Evolutionary conservation across 1,140 invertebrate genomes (phyloP), one percentile per base, ranked within the genome.

Genomic region (Panulirus ornatus): DNA sequence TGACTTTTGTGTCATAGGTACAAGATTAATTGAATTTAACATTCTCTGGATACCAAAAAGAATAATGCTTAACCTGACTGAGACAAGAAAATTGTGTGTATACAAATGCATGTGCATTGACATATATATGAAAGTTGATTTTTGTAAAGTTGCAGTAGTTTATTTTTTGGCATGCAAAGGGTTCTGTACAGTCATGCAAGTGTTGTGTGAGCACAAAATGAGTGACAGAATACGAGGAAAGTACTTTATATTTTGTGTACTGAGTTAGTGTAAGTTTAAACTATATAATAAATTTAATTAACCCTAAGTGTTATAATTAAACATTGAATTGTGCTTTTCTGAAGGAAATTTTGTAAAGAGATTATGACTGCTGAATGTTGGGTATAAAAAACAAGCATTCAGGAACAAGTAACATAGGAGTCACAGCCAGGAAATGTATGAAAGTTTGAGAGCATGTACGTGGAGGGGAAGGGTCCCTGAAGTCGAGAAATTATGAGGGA

Each of bases 201-300:
- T 27, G 44, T 19, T 70, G 63, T 58, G 40, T 42, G 44, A 73
- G 83, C 70, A 70, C 79, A 70, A 71, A 84, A 51, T 47, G 42
- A 66, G 42, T 73, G 70, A 82, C 47, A 36, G 36, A 22, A 58
- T 58, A 82, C 19, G 47, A 73, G 83, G 83, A 73, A 84, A 84
- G 83, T 84, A 84, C 83, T 84, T 84, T 84, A 84, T 84, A 84
- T 84, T 84, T 84, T 84, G 83, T 84, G 83, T 84, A 84, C 83
- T 71, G 66, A 84, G 83, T 84, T 84, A 84, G 73, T 42, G 14
- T 44, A 71, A 84, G 22, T 73, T 51, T 84, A 81, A 58, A 47
- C 38, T 81, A 54, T 51, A 81, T 81, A 81, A 81, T 81, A 81
- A 81, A 81, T 54, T 14, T 36, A 81, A 38, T 58, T 66, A 66